These are phyloP conservation scores for Brassicogethes aeneus DNA, from an alignment of 2,888 invertebrate species.

Conservation along the genomic window DNA sequence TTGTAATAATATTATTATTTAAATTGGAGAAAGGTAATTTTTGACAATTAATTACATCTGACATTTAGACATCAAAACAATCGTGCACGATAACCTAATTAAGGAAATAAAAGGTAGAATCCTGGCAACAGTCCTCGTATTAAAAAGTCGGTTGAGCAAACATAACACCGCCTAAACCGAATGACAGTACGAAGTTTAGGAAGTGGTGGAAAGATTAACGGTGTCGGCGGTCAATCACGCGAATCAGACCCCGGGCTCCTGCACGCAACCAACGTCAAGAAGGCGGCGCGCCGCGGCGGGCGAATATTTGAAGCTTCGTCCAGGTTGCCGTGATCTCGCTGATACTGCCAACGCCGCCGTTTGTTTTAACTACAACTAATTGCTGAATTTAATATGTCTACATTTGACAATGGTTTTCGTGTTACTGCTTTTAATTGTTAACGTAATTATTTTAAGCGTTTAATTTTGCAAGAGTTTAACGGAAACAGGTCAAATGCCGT, in stretches of 20 bases:
- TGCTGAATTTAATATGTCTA: slow-evolving; percentile 1
- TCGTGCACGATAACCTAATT: too few species aligned
- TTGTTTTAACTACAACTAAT: neutral
- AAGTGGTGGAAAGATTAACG: slow-evolving; percentile 13
- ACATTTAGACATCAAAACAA: too few species aligned
- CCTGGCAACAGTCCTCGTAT: too few species aligned
- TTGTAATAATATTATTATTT: too few species aligned
- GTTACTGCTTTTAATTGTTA: neutral
- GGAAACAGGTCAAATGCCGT: too few species aligned
- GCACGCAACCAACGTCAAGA: slow-evolving; percentile 2
- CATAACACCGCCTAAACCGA: neutral
- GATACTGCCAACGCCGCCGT: neutral
- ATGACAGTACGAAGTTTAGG: slow-evolving; percentile 8
- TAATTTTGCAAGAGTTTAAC: too few species aligned
- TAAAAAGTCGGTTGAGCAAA: neutral
- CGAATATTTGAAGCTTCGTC: too few species aligned
- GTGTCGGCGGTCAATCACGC: slow-evolving; percentile 10
- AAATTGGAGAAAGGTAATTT: too few species aligned
- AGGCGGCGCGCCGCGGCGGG: too few species aligned
- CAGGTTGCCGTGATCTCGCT: too few species aligned
- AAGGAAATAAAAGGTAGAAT: too few species aligned
- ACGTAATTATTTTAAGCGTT: neutral
- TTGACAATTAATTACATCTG: too few species aligned
- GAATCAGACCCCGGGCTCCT: slow-evolving; percentile 10
- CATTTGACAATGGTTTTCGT: neutral